Conservation (phyloP, 2,888 invertebrate genomes). For the Zelleria hepariella region DNA sequence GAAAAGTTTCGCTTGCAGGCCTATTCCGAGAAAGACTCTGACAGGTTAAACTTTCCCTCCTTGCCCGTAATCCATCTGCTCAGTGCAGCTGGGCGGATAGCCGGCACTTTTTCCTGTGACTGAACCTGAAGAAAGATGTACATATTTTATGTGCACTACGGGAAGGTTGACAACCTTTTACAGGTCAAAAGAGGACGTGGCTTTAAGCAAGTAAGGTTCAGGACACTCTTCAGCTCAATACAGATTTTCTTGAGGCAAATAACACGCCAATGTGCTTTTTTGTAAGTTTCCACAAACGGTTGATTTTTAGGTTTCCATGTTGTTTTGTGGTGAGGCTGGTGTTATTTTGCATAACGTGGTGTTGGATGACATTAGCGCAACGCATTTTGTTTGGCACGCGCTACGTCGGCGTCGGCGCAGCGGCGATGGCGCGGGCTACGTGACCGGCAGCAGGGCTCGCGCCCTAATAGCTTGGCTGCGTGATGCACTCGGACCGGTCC, state of each 20-base stretch:
- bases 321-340: too few relatives aligned
- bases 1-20: neutral
- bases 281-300: neutral
- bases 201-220: neutral
- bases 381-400: slow-evolving; percentile 37
- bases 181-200: neutral
- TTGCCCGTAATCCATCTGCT: neutral
- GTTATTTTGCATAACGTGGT: neutral
- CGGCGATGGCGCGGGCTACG: slow-evolving; percentile 36
- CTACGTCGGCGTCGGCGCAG: slow-evolving; percentile 15
- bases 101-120: neutral
- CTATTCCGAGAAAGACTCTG: neutral
- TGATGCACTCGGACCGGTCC: slow-evolving; percentile 1
- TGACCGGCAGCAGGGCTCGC: slow-evolving; percentile 44
- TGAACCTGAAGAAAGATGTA: neutral
- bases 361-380: neutral
- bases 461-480: neutral
- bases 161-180: neutral
- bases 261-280: neutral
- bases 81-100: neutral
- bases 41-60: neutral
- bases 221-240: neutral
- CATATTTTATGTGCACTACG: neutral
- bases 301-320: neutral
- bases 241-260: neutral